These are phyloP conservation scores for Notiomystis cincta DNA, from an alignment of 2,113 vertebrate genomes.

Conservation along the genomic window DNA sequence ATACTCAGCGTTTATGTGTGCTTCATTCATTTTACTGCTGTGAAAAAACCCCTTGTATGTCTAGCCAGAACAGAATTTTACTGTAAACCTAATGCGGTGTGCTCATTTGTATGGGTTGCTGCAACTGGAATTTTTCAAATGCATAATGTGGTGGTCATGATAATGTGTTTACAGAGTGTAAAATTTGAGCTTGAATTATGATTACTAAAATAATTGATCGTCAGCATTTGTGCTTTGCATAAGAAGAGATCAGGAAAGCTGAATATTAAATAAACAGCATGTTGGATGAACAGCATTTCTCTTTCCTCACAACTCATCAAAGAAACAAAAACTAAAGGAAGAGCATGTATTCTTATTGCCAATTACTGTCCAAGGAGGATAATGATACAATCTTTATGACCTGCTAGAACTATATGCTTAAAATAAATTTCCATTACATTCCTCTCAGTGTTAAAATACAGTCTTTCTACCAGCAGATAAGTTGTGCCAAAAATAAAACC, in stretches of 20 bases:
- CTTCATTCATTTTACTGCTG: neutral
- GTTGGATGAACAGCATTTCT: neutral
- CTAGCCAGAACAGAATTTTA: neutral
- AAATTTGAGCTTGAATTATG: slow-evolving; percentile 35
- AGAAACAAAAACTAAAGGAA: slow-evolving; percentile 24
- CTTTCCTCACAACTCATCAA: slow-evolving; percentile 1
- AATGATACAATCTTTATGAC: slow-evolving; percentile 29
- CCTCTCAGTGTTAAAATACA: neutral
- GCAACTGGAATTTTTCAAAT: slow-evolving; percentile 29
- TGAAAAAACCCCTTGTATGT: neutral
- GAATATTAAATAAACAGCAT: slow-evolving; percentile 25
- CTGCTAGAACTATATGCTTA: slow-evolving; percentile 2
- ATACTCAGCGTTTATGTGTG: neutral
- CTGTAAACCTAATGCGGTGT: neutral
- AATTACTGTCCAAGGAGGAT: slow-evolving; percentile 46
- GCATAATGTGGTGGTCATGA: neutral
- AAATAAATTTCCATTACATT: slow-evolving; percentile 36
- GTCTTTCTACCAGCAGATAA: neutral
- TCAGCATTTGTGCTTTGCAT: slow-evolving; percentile 27
- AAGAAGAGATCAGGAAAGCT: neutral
- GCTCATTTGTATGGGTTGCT: slow-evolving; percentile 21
- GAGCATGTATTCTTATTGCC: neutral
- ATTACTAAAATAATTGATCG: slow-evolving; percentile 57
- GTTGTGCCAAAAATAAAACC: slow-evolving; percentile 36
- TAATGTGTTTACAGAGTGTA: slow-evolving; percentile 52